phyloP scores from a whole-genome alignment of 1,140 invertebrate species.

The Drosophila auraria region DNA sequence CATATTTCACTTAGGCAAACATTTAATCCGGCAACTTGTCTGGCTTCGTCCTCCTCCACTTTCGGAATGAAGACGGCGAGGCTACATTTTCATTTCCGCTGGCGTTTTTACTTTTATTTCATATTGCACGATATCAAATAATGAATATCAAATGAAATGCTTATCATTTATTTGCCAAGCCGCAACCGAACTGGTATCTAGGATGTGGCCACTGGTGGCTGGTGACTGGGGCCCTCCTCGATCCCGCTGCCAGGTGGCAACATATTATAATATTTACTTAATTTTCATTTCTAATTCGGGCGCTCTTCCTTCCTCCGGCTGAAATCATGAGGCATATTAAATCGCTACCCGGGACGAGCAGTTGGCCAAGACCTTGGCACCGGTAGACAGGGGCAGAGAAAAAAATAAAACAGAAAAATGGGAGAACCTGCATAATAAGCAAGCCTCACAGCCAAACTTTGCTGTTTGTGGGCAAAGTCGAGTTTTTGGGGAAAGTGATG shows the following conservation, averaged over 20 bases:
- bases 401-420: constrained; percentile 13
- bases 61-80: constrained; percentile 7
- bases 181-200: constrained; percentile 41
- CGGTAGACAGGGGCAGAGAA: constrained; percentile 20
- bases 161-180: constrained; percentile 85
- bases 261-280: constrained; percentile 85
- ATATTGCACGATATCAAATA: constrained; percentile 84
- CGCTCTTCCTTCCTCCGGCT: neutral
- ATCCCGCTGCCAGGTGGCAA: constrained; percentile 44
- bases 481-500: constrained; percentile 36
- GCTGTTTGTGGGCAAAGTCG: constrained; percentile 56
- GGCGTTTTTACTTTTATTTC: constrained; percentile 83
- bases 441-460: constrained; percentile 59
- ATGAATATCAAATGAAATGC: constrained; percentile 85
- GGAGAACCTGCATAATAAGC: constrained; percentile 75
- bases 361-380: constrained; percentile 54
- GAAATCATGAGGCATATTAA: constrained; percentile 63
- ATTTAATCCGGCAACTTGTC: constrained; percentile 72
- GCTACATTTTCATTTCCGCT: constrained; percentile 78
- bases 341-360: constrained; percentile 32
- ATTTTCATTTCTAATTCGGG: constrained; percentile 81
- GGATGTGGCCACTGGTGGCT: neutral
- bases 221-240: neutral
- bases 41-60: constrained; percentile 21
- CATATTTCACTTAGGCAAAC: constrained; percentile 82